Conservation (phyloP, 2,888 invertebrate species). For the Synergus laeviventris region DNA sequence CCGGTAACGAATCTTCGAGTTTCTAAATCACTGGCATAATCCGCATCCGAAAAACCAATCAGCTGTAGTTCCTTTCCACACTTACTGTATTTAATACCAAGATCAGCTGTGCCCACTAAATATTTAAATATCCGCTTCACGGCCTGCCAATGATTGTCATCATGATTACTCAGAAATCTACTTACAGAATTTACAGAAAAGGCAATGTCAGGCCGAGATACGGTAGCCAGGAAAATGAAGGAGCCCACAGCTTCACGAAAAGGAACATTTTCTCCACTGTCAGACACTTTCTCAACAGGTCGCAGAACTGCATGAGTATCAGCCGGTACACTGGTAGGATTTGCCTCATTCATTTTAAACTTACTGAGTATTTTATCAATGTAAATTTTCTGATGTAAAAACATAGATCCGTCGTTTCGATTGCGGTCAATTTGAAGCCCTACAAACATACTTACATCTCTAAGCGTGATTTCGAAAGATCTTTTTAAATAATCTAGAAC, state of each 20-base stretch:
- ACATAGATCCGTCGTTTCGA: constrained; percentile 16
- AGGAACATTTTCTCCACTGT: constrained; percentile 8
- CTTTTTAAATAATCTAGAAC: constrained; percentile 41
- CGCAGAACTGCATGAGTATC: constrained; percentile 44
- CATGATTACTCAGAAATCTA: constrained; percentile 40
- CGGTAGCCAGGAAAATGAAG: constrained; percentile 43
- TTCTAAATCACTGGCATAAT: constrained; percentile 19
- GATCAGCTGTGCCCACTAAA: background rate
- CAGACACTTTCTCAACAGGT: background rate
- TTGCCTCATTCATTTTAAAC: constrained; percentile 48
- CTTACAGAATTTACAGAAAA: constrained; percentile 44
- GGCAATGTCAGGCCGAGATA: constrained; percentile 45
- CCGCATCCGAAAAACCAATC: constrained; percentile 20
- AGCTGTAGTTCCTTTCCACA: background rate
- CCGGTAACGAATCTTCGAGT: background rate
- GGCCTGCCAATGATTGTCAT: too few species aligned
- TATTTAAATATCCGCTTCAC: background rate
- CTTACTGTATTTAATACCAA: background rate
- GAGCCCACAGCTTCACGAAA: constrained; percentile 46
- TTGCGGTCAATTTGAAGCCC: constrained; percentile 21
- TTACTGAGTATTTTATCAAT: constrained; percentile 44
- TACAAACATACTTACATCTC: constrained; percentile 47
- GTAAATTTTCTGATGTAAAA: constrained; percentile 52
- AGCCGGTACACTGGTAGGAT: constrained; percentile 45
- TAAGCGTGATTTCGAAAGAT: constrained; percentile 44